Percentiles rank a stretch among this genome's conserved stretches.
Evolutionary conservation across 37 sponge, comb jelly and placozoan genomes (phyloP).

Genomic region (Petrosia ficiformis): DNA sequence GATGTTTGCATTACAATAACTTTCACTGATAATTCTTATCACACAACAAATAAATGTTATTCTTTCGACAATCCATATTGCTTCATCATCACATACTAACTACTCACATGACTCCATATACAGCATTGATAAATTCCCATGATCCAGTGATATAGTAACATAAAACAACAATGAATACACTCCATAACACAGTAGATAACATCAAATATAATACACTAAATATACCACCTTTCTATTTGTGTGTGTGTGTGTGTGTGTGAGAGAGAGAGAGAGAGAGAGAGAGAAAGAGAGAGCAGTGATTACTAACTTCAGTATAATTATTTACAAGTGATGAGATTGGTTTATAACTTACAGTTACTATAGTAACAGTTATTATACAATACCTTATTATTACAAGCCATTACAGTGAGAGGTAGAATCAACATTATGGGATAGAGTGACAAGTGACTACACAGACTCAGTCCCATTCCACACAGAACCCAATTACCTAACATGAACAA

Average conservation of each 20-base stretch:
- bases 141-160: conserved; percentile 70
- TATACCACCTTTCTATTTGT: neutral
- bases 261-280: neutral
- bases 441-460: conserved; percentile 73
- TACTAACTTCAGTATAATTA: neutral
- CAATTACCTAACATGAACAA: conserved; percentile 25
- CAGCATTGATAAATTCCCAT: conserved; percentile 70
- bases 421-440: conserved; percentile 89
- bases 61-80: too few species aligned
- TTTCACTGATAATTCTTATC: too few species aligned
- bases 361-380: neutral
- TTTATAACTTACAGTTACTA: too few species aligned
- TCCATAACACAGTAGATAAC: too few species aligned
- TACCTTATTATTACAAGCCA: conserved; percentile 49
- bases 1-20: neutral
- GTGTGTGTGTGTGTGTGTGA: neutral
- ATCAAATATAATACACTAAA: neutral
- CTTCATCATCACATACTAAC: too few species aligned
- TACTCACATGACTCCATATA: conserved; percentile 79
- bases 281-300: conserved; percentile 1
- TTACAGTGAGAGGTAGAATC: conserved; percentile 69
- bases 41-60: too few species aligned
- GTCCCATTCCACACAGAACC: conserved; percentile 59
- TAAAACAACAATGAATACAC: too few species aligned
- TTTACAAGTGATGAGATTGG: neutral